Base-by-base conservation (phyloP, 2,113 vertebrate genomes). In the Solea senegalensis region DNA sequence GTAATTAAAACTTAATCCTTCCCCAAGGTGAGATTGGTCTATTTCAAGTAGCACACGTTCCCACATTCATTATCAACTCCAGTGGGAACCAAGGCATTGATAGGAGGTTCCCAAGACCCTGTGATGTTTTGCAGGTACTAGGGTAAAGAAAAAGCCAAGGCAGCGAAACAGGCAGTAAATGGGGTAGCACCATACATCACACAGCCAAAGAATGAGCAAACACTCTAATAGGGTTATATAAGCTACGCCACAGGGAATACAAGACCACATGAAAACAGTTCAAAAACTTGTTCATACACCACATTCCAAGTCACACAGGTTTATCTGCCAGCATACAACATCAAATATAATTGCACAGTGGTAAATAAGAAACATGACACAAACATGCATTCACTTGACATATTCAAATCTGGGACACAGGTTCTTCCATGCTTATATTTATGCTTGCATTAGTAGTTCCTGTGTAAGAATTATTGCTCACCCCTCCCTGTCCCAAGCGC, bases 1-100 rank as follows among this genome's bases (percentile, higher is more conserved):
- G 81, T 88, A 89, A 91, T 91, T 91, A 85, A 87, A 90, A 86
- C 52, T 52, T 61, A 73, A 80, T 68, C 44, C 53, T 34, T 63
- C 43, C 65, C 84, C 74, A 56, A 72, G 46, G 86, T 78, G 62
- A 80, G 68, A 74, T 21, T 45, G 83, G 65, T 87, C 72, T 75
- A 85, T 73, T 87, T 90, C 67, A 81, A 68, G 82, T 65, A 49
- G 76, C 65, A 81, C 59, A 68, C 55, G 63, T 89, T 90, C 87
- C 76, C 82, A 88, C 85, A 86, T 88, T 91, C 76, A 89, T 90
- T 90, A 86, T 21, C 15, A 43, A 49, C 28, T 74, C 86, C 58
- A 2, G 26, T 83, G 85, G 81, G 82, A 86, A 74, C 15, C n/a
- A 43, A 74, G 65, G 21, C 58, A 70, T 39, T 62, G 86, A 80